Percentiles rank a stretch among this genome's conserved stretches.
phyloP scores from a whole-genome alignment of 2,888 invertebrate species.

The Liopterus haemorrhoidalis region DNA sequence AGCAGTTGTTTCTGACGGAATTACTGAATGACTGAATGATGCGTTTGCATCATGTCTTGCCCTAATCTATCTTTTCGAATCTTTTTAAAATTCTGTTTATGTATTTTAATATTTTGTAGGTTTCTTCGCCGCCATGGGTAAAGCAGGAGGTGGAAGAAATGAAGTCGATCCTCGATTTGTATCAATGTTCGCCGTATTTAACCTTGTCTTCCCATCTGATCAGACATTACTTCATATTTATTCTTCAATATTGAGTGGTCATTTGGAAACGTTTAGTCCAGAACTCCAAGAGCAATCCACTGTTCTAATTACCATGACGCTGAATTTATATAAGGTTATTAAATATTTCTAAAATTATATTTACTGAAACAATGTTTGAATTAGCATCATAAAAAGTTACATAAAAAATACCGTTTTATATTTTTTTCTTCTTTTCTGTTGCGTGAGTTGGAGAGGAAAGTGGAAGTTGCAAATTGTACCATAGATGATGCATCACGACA shows the following conservation, averaged over 20 bases:
- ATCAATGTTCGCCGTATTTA: constrained; percentile 83
- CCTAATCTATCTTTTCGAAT: too few species aligned
- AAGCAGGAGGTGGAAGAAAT: constrained; percentile 83
- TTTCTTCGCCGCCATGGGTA: constrained; percentile 79
- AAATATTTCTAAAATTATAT: background rate
- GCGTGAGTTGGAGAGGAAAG: too few species aligned
- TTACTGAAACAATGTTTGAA: background rate
- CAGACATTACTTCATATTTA: constrained; percentile 76
- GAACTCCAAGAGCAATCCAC: constrained; percentile 60
- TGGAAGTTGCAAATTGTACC: too few species aligned
- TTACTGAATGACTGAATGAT: too few species aligned
- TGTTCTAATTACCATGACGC: constrained; percentile 68
- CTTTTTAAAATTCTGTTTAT: too few species aligned
- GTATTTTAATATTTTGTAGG: constrained; percentile 44
- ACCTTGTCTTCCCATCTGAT: constrained; percentile 77
- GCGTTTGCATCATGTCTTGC: too few species aligned
- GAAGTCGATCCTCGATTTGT: constrained; percentile 87
- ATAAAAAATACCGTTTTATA: constrained; percentile 4
- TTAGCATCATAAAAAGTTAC: background rate
- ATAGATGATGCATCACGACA: too few species aligned
- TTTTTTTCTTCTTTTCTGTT: constrained; percentile 3
- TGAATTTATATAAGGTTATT: constrained; percentile 71
- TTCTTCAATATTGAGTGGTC: constrained; percentile 72
- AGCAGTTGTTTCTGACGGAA: too few species aligned
- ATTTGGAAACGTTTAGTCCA: constrained; percentile 62